Evolutionary conservation across 23 tunicate genomes (phyloP).

Genomic region (Styela clava): DNA sequence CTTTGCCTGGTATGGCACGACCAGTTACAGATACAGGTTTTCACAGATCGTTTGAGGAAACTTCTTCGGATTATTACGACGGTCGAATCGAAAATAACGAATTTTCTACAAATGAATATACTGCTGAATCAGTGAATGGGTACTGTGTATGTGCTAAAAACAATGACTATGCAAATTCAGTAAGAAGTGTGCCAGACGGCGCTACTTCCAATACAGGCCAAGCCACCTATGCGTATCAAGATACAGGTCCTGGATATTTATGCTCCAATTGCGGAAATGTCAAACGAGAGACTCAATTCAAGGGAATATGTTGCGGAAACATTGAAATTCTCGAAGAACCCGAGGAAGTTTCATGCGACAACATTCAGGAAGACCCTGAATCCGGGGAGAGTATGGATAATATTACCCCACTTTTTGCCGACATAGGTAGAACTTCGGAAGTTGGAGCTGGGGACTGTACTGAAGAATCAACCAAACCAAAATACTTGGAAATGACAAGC

Average conservation of each 20-base stretch:
- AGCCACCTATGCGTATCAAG: neutral
- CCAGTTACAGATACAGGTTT: neutral
- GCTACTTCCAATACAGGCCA: neutral
- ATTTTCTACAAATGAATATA: neutral
- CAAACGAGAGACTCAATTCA: neutral
- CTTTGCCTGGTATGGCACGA: conserved; percentile 14
- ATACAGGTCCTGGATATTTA: conserved; percentile 7
- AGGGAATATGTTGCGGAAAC: neutral
- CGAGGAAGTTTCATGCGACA: neutral
- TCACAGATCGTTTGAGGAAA: neutral
- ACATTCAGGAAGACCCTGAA: conserved; percentile 29
- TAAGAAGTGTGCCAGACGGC: neutral
- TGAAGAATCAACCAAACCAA: conserved; percentile 5
- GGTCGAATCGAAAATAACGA: conserved; percentile 1
- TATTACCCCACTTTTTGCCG: conserved; percentile 42
- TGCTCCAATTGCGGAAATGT: conserved; percentile 26
- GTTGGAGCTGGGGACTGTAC: neutral
- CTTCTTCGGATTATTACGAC: neutral
- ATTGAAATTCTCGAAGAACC: neutral
- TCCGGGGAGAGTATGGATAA: conserved; percentile 47
- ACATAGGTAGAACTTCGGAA: neutral
- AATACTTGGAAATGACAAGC: neutral
- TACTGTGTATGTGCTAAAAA: neutral
- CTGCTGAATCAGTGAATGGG: conserved; percentile 22
- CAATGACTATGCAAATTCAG: conserved; percentile 2